Base-by-base conservation (phyloP, 2,797 vertebrate species). In the Xenentodon cancila region DNA sequence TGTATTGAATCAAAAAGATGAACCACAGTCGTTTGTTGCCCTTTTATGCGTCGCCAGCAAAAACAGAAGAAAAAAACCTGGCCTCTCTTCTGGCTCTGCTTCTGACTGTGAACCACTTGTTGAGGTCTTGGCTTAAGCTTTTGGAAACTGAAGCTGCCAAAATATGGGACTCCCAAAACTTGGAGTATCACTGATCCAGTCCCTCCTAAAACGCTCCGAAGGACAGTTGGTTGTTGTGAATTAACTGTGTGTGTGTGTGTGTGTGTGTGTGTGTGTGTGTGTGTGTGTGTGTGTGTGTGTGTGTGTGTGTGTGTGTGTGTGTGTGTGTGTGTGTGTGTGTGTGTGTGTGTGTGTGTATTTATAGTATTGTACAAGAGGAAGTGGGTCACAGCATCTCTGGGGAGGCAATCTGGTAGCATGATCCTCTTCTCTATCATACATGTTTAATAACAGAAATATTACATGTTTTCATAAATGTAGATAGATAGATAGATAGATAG, bases 351-450 rank as follows among this genome's bases (percentile, higher is more conserved):
- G 49, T 32, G 45, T 61, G 59, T 75, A 58, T 84, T 76, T 60
- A 69, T 59, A 75, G 71, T 63, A 64, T 76, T 62, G 66, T 79
- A 88, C 61, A 74, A 73, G 72, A 82, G 80, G 78, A 91, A 91
- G 74, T 91, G 87, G 89, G 89, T 91, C 90, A 90, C 46, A 46
- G 77, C 64, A 77, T 78, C 90, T 87, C 78, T 1, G 72, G 85
- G 85, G 79, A 89, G 56, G 68, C 68, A 64, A 73, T 84, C 73
- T 70, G 75, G 64, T 70, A 81, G 81, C 71, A 73, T 79, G 65
- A 82, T 87, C 81, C 85, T 90, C 81, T n/a, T 70, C 66, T 76
- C 69, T 51, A 74, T 79, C 85, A 89, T 89, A 62, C 87, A 91
- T 87, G 85, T 84, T 90, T 91, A 87, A 92, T 90, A 79, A 76